Percentiles rank a stretch among this genome's conserved stretches.
Evolutionary conservation across 2,113 vertebrate species (phyloP).

Genomic region (Cyprinodon brontotheroides): DNA sequence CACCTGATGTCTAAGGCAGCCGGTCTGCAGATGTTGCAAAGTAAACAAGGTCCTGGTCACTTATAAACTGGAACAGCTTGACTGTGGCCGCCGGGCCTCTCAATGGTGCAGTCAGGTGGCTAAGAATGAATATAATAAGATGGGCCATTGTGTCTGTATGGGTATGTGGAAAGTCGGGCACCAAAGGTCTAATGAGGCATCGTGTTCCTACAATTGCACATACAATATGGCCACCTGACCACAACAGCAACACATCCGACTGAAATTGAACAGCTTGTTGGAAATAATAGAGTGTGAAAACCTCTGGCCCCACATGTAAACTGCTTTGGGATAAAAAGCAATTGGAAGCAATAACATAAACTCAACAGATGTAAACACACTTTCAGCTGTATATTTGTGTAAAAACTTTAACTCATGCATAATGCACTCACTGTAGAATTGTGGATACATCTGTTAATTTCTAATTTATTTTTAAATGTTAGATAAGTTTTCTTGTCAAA

Average conservation of each 20-base stretch:
- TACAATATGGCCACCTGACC: slow-evolving; percentile 47
- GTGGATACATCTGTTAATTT: too few relatives aligned
- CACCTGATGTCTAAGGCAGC: slow-evolving; percentile 42
- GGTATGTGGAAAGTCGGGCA: slow-evolving; percentile 48
- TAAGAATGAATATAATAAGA: slow-evolving; percentile 59
- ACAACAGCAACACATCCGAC: slow-evolving; percentile 17
- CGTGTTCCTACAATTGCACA: slow-evolving; percentile 63
- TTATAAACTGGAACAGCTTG: slow-evolving; percentile 68
- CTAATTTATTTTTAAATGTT: too few relatives aligned
- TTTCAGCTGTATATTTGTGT: neutral
- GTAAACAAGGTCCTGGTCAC: slow-evolving; percentile 53
- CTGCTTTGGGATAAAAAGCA: slow-evolving; percentile 14
- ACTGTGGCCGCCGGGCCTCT: slow-evolving; percentile 44
- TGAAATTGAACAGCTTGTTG: slow-evolving; percentile 44
- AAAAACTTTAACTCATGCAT: neutral
- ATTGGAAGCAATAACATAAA: neutral
- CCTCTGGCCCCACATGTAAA: slow-evolving; percentile 44
- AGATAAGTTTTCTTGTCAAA: too few relatives aligned
- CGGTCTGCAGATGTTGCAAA: slow-evolving; percentile 56
- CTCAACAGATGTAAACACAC: slow-evolving; percentile 24
- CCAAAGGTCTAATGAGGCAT: slow-evolving; percentile 69
- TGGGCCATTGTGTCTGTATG: slow-evolving; percentile 62
- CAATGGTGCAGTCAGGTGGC: slow-evolving; percentile 58
- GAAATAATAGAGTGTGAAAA: slow-evolving; percentile 60
- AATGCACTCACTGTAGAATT: neutral